Evolutionary conservation across 2,888 invertebrate species (phyloP).

Genomic region (Apamea crenata): DNA sequence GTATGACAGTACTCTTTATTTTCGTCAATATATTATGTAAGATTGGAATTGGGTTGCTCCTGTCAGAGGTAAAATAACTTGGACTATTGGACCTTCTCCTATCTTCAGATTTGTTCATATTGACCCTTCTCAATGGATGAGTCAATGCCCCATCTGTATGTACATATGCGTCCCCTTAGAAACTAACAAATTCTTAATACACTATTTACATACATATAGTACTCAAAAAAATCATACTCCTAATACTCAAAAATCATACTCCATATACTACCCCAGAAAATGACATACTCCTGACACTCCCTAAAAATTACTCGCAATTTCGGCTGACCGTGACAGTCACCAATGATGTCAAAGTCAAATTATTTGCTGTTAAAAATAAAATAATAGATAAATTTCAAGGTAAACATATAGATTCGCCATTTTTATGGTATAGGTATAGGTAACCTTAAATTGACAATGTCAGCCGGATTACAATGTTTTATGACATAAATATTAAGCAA

Average conservation of each 20-base stretch:
- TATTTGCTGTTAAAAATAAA: slow-evolving; percentile 4
- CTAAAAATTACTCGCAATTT: neutral
- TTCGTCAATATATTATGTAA: too few species aligned
- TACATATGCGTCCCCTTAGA: neutral
- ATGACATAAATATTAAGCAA: slow-evolving; percentile 7
- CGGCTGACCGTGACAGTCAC: neutral
- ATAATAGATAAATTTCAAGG: slow-evolving; percentile 26
- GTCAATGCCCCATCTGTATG: neutral
- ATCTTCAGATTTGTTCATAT: neutral
- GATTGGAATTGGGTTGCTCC: too few species aligned
- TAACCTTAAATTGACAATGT: slow-evolving; percentile 23
- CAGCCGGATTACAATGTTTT: slow-evolving; percentile 9
- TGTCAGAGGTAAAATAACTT: too few species aligned
- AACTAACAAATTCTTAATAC: neutral
- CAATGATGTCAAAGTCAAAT: neutral
- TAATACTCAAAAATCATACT: neutral
- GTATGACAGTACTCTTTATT: too few species aligned
- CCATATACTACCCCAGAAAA: neutral
- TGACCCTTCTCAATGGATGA: neutral
- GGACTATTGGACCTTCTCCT: neutral
- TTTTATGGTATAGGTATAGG: neutral
- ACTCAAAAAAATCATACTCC: neutral
- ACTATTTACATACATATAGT: neutral
- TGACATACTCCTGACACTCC: neutral
- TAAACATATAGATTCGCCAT: slow-evolving; percentile 23